These are phyloP conservation scores for Thamnophis elegans DNA, from an alignment of 2,797 vertebrate species.

Conservation along the genomic window DNA sequence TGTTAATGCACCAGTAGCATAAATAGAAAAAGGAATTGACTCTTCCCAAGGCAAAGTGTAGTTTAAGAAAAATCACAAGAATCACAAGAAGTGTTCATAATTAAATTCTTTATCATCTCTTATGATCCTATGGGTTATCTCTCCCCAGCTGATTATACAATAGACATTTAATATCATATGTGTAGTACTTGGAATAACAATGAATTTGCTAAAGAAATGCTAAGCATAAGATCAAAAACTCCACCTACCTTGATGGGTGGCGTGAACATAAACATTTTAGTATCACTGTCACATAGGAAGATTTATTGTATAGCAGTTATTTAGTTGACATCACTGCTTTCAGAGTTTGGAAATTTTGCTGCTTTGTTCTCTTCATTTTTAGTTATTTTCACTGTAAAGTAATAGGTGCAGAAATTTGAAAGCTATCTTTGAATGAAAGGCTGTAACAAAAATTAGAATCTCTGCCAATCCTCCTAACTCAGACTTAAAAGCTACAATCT, in stretches of 20 bases:
- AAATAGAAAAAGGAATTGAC: neutral
- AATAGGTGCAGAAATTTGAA: constrained; percentile 46
- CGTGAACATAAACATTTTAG: neutral
- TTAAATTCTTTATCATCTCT: neutral
- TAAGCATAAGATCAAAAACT: neutral
- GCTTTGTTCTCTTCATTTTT: constrained; percentile 38
- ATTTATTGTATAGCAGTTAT: neutral
- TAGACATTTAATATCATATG: neutral
- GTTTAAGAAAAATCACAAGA: neutral
- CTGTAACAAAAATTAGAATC: constrained; percentile 44
- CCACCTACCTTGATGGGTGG: neutral
- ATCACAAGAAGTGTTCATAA: neutral
- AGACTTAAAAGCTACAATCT: constrained; percentile 36
- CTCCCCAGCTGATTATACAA: neutral
- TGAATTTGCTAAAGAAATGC: neutral
- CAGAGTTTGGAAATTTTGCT: constrained; percentile 18
- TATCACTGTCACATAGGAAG: neutral
- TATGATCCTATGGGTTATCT: neutral
- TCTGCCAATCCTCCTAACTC: constrained; percentile 57
- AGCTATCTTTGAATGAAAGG: constrained; percentile 43
- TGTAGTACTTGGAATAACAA: neutral
- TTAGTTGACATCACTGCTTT: constrained; percentile 20
- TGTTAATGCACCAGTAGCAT: neutral
- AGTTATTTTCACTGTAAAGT: constrained; percentile 47
- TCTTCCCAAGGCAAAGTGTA: neutral